Conservation (phyloP, 2,888 invertebrate species). For the Meganola albula region DNA sequence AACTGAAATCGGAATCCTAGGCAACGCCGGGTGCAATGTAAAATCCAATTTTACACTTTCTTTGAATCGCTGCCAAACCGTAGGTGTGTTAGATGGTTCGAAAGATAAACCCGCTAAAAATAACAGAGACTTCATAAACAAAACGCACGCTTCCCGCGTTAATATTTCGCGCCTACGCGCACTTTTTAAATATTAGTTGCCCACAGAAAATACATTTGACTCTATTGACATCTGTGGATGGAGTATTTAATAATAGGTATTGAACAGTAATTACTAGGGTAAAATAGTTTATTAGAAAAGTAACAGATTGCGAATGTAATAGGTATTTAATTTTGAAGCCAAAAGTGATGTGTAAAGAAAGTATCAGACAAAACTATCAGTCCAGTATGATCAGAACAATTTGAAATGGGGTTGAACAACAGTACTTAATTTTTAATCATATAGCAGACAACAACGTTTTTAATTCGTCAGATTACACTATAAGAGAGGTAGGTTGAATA, state of each 20-base stretch:
- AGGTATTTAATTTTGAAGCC: too few relatives aligned
- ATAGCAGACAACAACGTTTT: too few relatives aligned
- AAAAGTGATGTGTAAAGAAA: too few relatives aligned
- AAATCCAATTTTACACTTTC: slow-evolving; percentile 69
- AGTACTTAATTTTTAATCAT: too few relatives aligned
- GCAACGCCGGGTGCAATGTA: slow-evolving; percentile 37
- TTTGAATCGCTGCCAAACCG: slow-evolving; percentile 69
- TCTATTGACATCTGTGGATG: background rate
- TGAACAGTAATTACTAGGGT: too few relatives aligned
- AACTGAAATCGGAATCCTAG: slow-evolving; percentile 43
- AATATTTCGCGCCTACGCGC: slow-evolving; percentile 42
- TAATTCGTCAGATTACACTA: too few relatives aligned
- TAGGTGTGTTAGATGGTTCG: slow-evolving; percentile 67
- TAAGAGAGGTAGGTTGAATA: too few relatives aligned
- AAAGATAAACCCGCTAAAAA: slow-evolving; percentile 72
- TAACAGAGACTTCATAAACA: slow-evolving; percentile 67
- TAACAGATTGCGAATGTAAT: too few relatives aligned
- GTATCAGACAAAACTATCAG: too few relatives aligned
- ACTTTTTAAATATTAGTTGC: slow-evolving; percentile 25
- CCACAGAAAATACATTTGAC: background rate
- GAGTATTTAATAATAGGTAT: background rate
- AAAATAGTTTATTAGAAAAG: too few relatives aligned
- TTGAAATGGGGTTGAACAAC: too few relatives aligned
- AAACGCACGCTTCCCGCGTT: slow-evolving; percentile 53
- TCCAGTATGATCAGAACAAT: too few relatives aligned